phyloP scores from a whole-genome alignment of 2,113 vertebrate species.

The Cavia aperea region DNA sequence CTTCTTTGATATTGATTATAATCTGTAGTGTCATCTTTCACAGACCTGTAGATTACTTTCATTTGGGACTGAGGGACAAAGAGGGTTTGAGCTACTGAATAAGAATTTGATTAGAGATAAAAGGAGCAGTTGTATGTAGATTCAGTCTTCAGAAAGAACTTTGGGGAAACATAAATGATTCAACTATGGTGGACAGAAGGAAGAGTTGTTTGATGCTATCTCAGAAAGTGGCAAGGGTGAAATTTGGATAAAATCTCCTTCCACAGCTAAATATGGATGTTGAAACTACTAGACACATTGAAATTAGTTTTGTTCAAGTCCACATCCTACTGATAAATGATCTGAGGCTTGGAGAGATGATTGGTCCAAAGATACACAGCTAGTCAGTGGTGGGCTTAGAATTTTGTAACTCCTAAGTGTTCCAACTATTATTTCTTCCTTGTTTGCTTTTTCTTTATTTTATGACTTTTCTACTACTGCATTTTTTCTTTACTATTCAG shows the following conservation, averaged over 20 bases:
- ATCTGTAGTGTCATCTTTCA: not conserved
- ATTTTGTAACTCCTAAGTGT: not conserved
- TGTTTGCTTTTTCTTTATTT: not conserved
- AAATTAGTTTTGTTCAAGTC: not conserved
- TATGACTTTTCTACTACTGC: not conserved
- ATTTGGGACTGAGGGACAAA: not conserved
- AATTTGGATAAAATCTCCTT: not conserved
- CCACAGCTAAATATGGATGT: not conserved
- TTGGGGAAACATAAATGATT: not conserved
- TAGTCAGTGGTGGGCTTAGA: not conserved
- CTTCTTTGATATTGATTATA: conserved; percentile 21
- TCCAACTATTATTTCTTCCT: not conserved
- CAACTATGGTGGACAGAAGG: not conserved
- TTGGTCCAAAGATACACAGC: not conserved
- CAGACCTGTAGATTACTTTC: not conserved
- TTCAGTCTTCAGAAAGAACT: not conserved
- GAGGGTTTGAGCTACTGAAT: not conserved
- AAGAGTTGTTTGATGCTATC: not conserved
- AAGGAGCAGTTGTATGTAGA: not conserved
- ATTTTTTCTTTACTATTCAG: not conserved
- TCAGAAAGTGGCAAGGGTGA: not conserved
- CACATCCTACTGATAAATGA: not conserved
- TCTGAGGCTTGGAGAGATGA: not conserved
- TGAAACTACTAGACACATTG: not conserved
- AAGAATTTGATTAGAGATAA: not conserved